Base-by-base conservation (phyloP, 2,113 vertebrate genomes). In the Myotis davidii region DNA sequence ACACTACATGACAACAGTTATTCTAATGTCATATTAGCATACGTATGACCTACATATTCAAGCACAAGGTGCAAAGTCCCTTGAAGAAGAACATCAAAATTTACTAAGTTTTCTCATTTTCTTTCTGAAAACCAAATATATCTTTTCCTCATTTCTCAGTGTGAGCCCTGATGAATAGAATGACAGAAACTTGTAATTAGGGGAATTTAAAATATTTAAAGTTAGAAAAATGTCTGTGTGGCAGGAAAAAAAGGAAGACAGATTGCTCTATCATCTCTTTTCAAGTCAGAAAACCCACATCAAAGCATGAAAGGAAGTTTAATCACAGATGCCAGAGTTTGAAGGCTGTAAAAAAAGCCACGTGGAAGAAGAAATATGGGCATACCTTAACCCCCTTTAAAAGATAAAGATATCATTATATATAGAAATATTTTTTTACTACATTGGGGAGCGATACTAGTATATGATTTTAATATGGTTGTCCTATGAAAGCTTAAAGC, bases 171-270 rank as follows among this genome's bases (percentile, higher is more conserved):
- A 81, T 85, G 52, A 88, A 54, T 70, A 90, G 94, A 88, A 81
- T 91, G 86, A 88, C n/a, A 91, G 88, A 90, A 88, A 74, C 50
- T 70, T 81, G 4, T 83, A 73, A 56, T 64, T 65, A 95, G 48
- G 76, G 39, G 54, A 72, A 59, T 76, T 34, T 27, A 67, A 90
- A 81, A 73, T 73, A 42, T n/a, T 52, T 81, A 56, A 91, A 79
- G 37, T 93, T 59, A 73, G 48, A 20, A 79, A 67, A 76, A 72
- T 37, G n/a, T 64, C 65, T 84, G 6, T 48, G 16, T 50, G 16
- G 17, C 42, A 89, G 87, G 13, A 13, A 56, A 56, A 50, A 52
- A 85, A 54, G 67, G 21, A 25, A 81, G 23, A 76, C 50, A 54
- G 61, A 83, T 91, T n/a, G 39, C 42, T 86, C 88, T 82, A 42